These are phyloP conservation scores for Danaus plexippus DNA, from an alignment of 1,140 invertebrate genomes.

Conservation along the genomic window DNA sequence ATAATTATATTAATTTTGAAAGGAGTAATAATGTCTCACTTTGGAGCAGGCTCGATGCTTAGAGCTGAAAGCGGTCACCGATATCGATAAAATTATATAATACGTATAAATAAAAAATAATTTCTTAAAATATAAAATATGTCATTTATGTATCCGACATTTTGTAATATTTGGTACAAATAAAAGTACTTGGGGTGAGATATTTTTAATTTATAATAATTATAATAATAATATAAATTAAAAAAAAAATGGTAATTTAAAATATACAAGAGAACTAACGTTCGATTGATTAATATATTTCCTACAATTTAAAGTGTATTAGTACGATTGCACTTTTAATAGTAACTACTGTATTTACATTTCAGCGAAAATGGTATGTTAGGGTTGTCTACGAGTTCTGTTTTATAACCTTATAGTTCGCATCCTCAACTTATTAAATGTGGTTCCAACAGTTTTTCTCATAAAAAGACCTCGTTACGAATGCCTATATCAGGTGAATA, in stretches of 20 bases:
- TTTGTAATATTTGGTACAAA: not conserved
- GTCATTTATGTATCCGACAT: not conserved
- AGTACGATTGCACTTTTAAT: slow-evolving; percentile 62
- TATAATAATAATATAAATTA: slow-evolving; percentile 16
- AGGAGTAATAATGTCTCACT: slow-evolving; percentile 8
- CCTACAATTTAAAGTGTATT: slow-evolving; percentile 36
- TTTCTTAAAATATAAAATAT: not conserved
- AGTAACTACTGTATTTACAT: slow-evolving; percentile 42
- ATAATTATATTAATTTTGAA: slow-evolving; percentile 7
- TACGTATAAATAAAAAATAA: not conserved
- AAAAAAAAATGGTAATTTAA: slow-evolving; percentile 13
- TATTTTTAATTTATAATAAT: slow-evolving; percentile 9
- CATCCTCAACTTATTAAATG: no score
- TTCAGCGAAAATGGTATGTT: no score
- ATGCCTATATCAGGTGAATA: no score
- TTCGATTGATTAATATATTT: slow-evolving; percentile 19
- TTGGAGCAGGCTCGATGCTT: not conserved
- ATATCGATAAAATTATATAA: no score
- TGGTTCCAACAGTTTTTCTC: no score
- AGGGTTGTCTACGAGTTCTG: no score
- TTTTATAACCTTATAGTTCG: no score
- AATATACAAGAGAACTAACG: slow-evolving; percentile 18
- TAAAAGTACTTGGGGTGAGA: slow-evolving; percentile 2
- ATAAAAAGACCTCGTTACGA: no score
- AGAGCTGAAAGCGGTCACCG: no score